Conservation (phyloP, 2,888 invertebrate genomes). For the Drosophila seclusa region DNA sequence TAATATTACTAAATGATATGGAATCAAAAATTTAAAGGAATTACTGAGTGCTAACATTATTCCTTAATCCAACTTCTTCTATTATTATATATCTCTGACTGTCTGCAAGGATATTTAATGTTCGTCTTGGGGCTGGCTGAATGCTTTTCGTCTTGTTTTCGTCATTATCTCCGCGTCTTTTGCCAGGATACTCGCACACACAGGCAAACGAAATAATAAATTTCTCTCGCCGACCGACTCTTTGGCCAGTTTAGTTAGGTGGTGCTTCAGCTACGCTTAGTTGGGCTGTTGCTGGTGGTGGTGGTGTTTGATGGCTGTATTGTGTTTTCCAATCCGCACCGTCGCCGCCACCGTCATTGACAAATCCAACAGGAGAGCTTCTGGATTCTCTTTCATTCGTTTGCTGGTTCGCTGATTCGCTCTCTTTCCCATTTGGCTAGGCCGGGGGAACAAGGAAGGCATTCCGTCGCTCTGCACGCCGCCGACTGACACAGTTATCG, state of each 20-base stretch:
- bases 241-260: constrained; percentile 11
- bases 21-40: neutral
- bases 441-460: constrained; percentile 23
- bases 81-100: neutral
- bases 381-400: constrained; percentile 43
- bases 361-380: constrained; percentile 55
- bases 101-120: neutral
- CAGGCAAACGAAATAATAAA: constrained; percentile 6
- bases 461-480: constrained; percentile 63
- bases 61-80: neutral
- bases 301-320: constrained; percentile 38
- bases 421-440: constrained; percentile 25
- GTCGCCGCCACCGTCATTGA: constrained; percentile 37
- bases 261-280: constrained; percentile 13
- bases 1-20: neutral
- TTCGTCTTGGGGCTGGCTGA: neutral
- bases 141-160: neutral
- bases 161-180: constrained; percentile 50
- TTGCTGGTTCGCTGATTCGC: neutral
- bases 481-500: constrained; percentile 82
- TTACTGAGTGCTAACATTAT: neutral
- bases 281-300: constrained; percentile 22
- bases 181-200: constrained; percentile 27
- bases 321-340: constrained; percentile 36
- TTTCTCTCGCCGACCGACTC: constrained; percentile 17